Evolutionary conservation across 2,888 invertebrate genomes (phyloP).

Genomic region (Lagria hirta): DNA sequence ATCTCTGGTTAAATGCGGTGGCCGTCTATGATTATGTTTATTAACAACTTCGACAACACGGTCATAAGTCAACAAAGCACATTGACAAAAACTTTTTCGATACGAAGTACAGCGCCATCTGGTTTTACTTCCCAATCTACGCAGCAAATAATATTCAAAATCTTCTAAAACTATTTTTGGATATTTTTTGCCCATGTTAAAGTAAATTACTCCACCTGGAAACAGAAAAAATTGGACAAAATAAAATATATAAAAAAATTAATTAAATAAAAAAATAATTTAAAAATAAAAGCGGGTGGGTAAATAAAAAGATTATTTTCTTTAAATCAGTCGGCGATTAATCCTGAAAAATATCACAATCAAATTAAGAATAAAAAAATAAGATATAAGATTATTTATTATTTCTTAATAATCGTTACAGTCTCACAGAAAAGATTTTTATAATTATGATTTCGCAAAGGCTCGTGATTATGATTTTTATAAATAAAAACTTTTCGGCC

Average conservation of each 20-base stretch:
- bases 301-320: no score
- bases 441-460: background rate
- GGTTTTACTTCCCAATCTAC: constrained; percentile 3
- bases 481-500: constrained; percentile 24
- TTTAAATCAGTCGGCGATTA: background rate
- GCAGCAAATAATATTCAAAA: constrained; percentile 6
- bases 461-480: constrained; percentile 35
- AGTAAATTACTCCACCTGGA: constrained; percentile 18
- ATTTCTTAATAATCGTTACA: background rate
- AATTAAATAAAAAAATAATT: no score
- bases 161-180: constrained; percentile 16
- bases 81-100: constrained; percentile 27
- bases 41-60: constrained; percentile 28
- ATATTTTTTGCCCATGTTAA: constrained; percentile 11
- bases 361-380: no score
- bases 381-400: background rate
- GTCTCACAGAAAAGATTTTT: background rate
- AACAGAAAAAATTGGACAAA: constrained; percentile 9
- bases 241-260: no score
- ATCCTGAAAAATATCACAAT: background rate
- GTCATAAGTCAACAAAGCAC: constrained; percentile 11
- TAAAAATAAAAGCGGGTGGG: no score
- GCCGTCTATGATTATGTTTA: constrained; percentile 33
- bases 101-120: constrained; percentile 20
- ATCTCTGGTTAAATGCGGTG: no score